Evolutionary conservation across 2,888 invertebrate genomes (phyloP), one percentile per base, ranked within the genome.

Genomic region (Drosophila aldrichi): DNA sequence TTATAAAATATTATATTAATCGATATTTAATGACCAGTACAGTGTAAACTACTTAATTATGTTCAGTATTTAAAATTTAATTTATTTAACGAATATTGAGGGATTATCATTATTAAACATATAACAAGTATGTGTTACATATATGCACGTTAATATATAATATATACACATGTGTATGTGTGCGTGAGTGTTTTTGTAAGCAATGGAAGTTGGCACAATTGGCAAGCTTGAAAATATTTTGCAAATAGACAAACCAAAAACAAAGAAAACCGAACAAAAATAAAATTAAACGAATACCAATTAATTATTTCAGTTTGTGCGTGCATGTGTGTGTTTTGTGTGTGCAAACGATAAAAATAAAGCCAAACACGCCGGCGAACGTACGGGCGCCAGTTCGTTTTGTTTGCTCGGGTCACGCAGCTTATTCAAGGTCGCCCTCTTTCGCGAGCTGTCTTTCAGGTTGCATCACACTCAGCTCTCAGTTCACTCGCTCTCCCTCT

Each of bases 371-470:
- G 70, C 79, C 79, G 77, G 70, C 59, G 79, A 77, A 43, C 51
- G 66, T 59, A 61, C 29, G 60, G 62, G 44, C 38, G 56, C 22
- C 38, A 58, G 46, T 52, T 63, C 49, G 41, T 44, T 58, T 18
- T 25, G 60, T 43, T 66, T 60, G 57, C 49, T 74, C 85, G 78
- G 77, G 78, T 88, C 85, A 77, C 78, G 77, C 76, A 78, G 80
- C 79, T 74, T 74, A 85, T 91, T 92, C 92, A 92, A 92, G 92
- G 92, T 92, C 92, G 92, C 70, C 84, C 83, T 88, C 82, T 89
- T 90, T 90, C 73, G 77, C 72, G 60, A 77, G 70, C 70, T 66
- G 66, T 57, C 54, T 74, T 62, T 63, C 40, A 22, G 60, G 82
- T 84, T 89, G 89, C 85, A 88, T 88, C 88, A 86, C 41, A 70